Evolutionary conservation across 1,140 invertebrate species (phyloP), one percentile per base, ranked within the genome.

Genomic region (Euura saliciscinereae): DNA sequence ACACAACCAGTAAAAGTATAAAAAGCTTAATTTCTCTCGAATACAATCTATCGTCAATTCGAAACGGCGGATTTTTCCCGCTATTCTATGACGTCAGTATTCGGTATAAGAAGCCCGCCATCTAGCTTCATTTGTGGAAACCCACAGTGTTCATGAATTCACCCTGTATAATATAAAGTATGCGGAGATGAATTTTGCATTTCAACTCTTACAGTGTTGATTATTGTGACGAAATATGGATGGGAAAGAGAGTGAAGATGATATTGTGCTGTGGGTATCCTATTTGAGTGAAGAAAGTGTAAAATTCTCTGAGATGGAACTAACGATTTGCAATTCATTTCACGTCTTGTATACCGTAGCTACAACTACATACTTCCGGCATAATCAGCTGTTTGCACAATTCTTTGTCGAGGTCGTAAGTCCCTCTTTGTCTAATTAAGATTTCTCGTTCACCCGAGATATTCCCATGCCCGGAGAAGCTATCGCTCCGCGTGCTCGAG

Each of bases 301-400:
- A 59, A 59, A 59, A 59, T 11, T 1, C 51, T 59, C 51, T 59
- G 51, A n/a, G 10, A 59, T 59, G 51, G 51, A 59, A 59, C 51
- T 59, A 59, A 59, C 51, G 51, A 59, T 59, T 59, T 59, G 51
- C 51, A 59, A 59, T 59, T 59, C 51, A 59, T 6, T 59, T 59
- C 13, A 59, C 28, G 51, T 59, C 51, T 59, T 59, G 51, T 59
- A n/a, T 59, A n/a, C 51, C 28, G 28, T 4, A 59, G 51, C 28
- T n/a, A 28, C 28, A 1, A 28, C 8, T n/a, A n/a, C 13, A 11
- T n/a, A 59, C 51, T 59, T 59, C 51, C 51, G 51, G 51, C 6
- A 59, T n/a, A 59, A 59, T 59, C 51, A 59, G 51, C 51, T 59
- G 51, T 59, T 28, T 11, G 51, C 51, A 3, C 51, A 6, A 4